phyloP scores from a whole-genome alignment of 2,113 vertebrate genomes.

The Sylvicapra grimmia region DNA sequence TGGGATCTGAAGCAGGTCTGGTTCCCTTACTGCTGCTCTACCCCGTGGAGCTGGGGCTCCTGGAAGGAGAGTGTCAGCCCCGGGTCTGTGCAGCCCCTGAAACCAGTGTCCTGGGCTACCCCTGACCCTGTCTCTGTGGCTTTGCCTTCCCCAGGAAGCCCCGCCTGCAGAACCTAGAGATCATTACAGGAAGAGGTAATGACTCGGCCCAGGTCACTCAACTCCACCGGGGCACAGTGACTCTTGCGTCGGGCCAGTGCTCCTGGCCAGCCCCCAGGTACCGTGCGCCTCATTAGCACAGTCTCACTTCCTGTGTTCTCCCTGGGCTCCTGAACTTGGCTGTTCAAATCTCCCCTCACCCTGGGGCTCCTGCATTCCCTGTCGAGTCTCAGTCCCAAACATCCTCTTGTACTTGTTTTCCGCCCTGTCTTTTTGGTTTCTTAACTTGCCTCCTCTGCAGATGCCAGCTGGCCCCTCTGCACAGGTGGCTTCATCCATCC shows the following conservation, averaged over 20 bases:
- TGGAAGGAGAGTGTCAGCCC: neutral
- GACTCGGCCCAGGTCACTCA: neutral
- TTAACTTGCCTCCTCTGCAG: neutral
- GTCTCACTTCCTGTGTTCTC: slow-evolving; percentile 19
- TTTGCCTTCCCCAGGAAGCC: neutral
- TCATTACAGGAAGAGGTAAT: accelerated
- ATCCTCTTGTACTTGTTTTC: neutral
- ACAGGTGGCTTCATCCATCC: neutral
- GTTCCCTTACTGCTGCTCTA: neutral
- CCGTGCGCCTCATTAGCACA: accelerated
- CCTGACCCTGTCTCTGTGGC: neutral
- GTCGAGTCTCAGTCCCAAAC: neutral
- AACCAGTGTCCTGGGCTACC: accelerated
- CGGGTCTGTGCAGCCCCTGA: neutral
- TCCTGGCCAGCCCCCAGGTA: neutral
- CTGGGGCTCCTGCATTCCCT: neutral
- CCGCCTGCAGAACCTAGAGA: neutral
- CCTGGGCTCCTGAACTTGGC: neutral
- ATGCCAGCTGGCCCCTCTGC: neutral
- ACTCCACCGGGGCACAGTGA: neutral
- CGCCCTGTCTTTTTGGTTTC: neutral
- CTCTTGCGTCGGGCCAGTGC: neutral
- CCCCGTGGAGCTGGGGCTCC: accelerated
- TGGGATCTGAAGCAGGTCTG: neutral
- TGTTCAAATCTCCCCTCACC: neutral